A percentile compares a stretch with the other conserved stretches of the same genome.
These are phyloP conservation scores for Lepidotrigona ventralis DNA, from an alignment of 1,140 invertebrate species.

Conservation along the genomic window DNA sequence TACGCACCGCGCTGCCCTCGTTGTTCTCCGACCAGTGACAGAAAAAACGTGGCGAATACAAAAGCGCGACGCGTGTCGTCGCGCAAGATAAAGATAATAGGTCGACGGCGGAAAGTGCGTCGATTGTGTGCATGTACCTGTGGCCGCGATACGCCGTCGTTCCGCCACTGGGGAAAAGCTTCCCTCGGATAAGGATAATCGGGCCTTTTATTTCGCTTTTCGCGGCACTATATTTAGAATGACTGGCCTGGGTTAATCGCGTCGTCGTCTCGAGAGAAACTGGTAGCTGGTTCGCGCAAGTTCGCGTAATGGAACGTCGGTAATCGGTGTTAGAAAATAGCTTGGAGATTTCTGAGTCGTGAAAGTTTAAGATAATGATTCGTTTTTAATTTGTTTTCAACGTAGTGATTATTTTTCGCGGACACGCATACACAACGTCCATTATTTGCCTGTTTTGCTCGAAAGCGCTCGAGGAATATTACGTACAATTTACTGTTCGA, in stretches of 20 bases:
- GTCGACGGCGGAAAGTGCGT: constrained; percentile 27
- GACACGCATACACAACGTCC: too few species aligned
- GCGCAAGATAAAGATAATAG: constrained; percentile 57
- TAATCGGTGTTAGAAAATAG: not conserved
- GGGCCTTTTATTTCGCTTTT: constrained; percentile 30
- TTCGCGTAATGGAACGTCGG: not conserved
- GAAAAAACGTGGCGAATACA: constrained; percentile 36
- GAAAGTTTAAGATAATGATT: not conserved
- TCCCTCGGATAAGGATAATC: constrained; percentile 47
- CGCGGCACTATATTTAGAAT: constrained; percentile 25
- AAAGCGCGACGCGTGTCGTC: constrained; percentile 47
- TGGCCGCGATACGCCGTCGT: not conserved
- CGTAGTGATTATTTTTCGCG: not conserved
- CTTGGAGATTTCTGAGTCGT: not conserved
- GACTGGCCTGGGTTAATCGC: not conserved
- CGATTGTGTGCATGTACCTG: too few species aligned
- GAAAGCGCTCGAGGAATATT: not conserved
- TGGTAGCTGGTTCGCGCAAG: not conserved
- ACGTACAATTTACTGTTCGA: not conserved
- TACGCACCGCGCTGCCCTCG: constrained; percentile 35
- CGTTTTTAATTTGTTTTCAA: not conserved
- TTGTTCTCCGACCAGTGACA: constrained; percentile 31
- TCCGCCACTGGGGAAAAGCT: constrained; percentile 18
- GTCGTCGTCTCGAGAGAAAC: not conserved
- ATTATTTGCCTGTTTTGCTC: not conserved